Conservation (phyloP, 2,797 vertebrate genomes). For the Glyptemys insculpta region DNA sequence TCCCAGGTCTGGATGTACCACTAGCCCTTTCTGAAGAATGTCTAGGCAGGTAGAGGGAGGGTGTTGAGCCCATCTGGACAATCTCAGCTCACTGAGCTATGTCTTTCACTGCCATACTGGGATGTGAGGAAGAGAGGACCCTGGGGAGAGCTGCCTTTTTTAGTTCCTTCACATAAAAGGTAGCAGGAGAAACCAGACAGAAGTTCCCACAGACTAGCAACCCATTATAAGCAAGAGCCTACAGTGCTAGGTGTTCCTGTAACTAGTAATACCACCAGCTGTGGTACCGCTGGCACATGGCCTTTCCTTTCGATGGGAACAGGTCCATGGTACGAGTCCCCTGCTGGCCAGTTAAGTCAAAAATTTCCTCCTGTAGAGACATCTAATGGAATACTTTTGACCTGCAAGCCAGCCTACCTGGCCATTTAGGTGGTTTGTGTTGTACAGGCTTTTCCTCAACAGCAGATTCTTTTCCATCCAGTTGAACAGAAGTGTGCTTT, state of each 20-base stretch:
- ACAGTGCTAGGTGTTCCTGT: not conserved
- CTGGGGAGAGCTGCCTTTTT: not conserved
- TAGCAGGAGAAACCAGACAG: not conserved
- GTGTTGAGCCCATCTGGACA: fast-evolving
- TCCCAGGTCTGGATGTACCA: no score
- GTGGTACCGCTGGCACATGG: fast-evolving
- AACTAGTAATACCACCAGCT: not conserved
- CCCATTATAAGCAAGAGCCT: fast-evolving
- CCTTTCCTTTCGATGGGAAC: not conserved
- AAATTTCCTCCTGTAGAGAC: fast-evolving
- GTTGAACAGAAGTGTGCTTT: fast-evolving
- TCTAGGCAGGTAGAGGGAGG: not conserved
- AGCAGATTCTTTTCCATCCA: not conserved
- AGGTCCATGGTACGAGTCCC: no score
- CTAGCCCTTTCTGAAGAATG: no score
- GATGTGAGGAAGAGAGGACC: not conserved
- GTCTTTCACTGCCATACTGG: not conserved
- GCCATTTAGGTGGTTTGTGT: fast-evolving
- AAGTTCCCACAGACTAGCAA: not conserved
- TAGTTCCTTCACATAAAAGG: not conserved
- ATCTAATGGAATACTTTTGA: not conserved
- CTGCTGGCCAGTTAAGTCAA: not conserved
- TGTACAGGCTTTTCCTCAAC: fast-evolving
- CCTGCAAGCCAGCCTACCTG: not conserved
- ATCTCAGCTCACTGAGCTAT: fast-evolving